Evolutionary conservation across 2,888 invertebrate species (phyloP), one percentile per base, ranked within the genome.

Genomic region (Hedya salicella): DNA sequence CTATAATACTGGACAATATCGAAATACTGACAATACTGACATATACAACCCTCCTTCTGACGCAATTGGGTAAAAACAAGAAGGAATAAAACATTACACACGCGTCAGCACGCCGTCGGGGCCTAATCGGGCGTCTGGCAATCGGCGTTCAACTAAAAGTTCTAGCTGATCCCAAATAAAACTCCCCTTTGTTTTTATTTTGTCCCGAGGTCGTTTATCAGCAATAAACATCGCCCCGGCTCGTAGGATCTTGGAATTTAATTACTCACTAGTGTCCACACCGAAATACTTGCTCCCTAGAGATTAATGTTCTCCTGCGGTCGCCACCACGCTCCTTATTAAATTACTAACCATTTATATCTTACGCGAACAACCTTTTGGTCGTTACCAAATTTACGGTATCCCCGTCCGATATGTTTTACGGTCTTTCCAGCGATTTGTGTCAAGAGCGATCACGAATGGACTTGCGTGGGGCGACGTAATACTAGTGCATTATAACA

Each of bases 191-290:
- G 78, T 78, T 82, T 81, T 78, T 70, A 75, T 74, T 74, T 66
- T 75, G 75, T 78, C 80, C 72, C 76, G 76, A 71, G 71, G 73
- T 71, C 70, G 73, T 71, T 69, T 73, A 75, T 77, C 71, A 68
- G 73, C 75, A 73, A 79, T 82, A 80, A 81, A 76, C 69, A 72
- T 76, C 77, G 65, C 61, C 53, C 66, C 54, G 30, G 53, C 70
- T 67, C 63, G 63, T 50, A 69, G 72, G 57, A 76, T 73, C 72
- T 73, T 69, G 82, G 86, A 88, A 88, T 90, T 87, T 88, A 87
- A 89, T 90, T 89, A 89, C 83, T 79, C 73, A 72, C 78, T 76
- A 75, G 73, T 82, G 81, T 84, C 83, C 80, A 76, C 80, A 75
- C 67, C 64, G 66, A 64, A 68, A 71, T 69, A 71, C 79, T 73